Conservation (phyloP, 2,888 invertebrate species). For the Cosmorhoe ocellata region DNA sequence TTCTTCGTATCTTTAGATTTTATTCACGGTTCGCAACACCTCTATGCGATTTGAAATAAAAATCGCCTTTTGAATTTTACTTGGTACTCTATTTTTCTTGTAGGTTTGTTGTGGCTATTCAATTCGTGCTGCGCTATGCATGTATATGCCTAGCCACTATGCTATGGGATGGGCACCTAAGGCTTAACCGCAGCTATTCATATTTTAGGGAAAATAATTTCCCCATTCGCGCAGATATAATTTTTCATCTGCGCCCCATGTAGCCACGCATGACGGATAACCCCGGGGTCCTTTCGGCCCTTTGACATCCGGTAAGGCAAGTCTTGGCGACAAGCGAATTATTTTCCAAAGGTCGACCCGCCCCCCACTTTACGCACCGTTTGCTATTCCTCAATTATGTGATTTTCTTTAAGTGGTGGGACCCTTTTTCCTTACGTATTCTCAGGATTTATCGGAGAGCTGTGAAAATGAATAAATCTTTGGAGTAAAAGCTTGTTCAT, state of each 20-base stretch:
- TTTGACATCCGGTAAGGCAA: slow-evolving; percentile 55
- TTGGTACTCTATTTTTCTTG: slow-evolving; percentile 3
- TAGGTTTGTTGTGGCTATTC: slow-evolving; percentile 10
- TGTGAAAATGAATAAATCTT: slow-evolving; percentile 39
- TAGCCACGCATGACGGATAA: slow-evolving; percentile 69
- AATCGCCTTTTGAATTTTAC: slow-evolving; percentile 11
- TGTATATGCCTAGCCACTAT: too few relatives aligned
- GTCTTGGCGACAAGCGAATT: slow-evolving; percentile 52
- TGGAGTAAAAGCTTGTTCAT: slow-evolving; percentile 22
- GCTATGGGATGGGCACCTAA: not conserved
- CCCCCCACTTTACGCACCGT: slow-evolving; percentile 74
- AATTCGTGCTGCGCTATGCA: not conserved
- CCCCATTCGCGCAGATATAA: slow-evolving; percentile 36
- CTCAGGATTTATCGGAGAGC: slow-evolving; percentile 56
- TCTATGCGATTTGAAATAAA: slow-evolving; percentile 17
- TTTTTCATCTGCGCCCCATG: slow-evolving; percentile 53
- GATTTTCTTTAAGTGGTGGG: slow-evolving; percentile 79
- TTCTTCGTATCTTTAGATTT: slow-evolving; percentile 21
- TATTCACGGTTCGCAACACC: slow-evolving; percentile 19
- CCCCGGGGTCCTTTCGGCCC: slow-evolving; percentile 42
- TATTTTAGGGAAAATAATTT: slow-evolving; percentile 13
- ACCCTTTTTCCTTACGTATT: slow-evolving; percentile 58
- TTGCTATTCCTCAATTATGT: slow-evolving; percentile 81
- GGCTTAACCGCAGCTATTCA: not conserved
- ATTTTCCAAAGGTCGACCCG: slow-evolving; percentile 51